Evolutionary conservation across 2,113 vertebrate genomes (phyloP).

Genomic region (Nanger granti): DNA sequence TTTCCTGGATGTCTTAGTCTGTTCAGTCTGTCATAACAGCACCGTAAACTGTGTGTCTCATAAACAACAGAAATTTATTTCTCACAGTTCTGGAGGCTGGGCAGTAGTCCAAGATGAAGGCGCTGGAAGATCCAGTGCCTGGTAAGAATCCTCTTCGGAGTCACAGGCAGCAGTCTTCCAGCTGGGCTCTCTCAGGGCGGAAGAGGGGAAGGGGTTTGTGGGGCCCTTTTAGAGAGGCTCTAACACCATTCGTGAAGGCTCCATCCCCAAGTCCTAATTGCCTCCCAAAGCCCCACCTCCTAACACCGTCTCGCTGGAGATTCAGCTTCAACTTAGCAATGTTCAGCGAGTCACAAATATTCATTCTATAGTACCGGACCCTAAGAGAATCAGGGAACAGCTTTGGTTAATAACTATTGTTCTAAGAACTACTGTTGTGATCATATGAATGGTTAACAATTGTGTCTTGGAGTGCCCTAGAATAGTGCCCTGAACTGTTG

Average conservation of each 20-base stretch:
- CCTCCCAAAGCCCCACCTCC: neutral
- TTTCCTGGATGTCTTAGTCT: neutral
- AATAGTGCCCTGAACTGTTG: neutral
- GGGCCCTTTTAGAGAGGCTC: neutral
- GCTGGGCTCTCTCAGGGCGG: accelerated
- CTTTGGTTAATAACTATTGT: neutral
- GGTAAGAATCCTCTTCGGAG: neutral
- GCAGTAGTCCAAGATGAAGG: neutral
- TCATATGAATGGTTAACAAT: neutral
- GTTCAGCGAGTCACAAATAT: neutral
- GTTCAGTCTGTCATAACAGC: neutral
- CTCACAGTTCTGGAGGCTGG: neutral
- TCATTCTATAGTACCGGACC: neutral
- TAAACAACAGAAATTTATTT: neutral
- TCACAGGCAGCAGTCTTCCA: neutral
- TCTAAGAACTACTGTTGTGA: neutral
- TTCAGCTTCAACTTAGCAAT: neutral
- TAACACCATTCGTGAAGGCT: neutral
- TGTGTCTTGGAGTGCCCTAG: neutral
- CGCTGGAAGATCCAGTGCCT: neutral
- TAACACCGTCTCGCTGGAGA: neutral
- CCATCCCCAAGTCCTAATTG: neutral
- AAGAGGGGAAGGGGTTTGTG: accelerated
- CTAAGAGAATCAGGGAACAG: neutral
- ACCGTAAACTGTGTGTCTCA: neutral